Base-by-base conservation (phyloP, 64 coral and sea anemone species). In the Montipora efflorescens region DNA sequence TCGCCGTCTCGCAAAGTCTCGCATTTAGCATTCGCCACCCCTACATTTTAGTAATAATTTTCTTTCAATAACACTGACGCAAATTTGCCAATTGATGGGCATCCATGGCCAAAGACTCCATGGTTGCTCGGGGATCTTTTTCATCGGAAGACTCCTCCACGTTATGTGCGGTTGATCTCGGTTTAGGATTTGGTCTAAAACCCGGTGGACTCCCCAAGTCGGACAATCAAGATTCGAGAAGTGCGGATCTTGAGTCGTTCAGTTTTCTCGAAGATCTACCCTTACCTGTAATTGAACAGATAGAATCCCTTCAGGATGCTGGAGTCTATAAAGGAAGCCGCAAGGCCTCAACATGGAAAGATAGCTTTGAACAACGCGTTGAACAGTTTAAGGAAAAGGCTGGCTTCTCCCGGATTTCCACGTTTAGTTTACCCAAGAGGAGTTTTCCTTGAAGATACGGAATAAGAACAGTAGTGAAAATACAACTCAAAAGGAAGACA, bases 131-230 rank as follows among this genome's bases (percentile, higher is more conserved):
- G 8, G 61, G 9, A 95, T 85, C 70, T 10, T 75, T 78, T 20
- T 95, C 87, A 13, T 95, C 93, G 0, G 88, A 95, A 22, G 93
- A 95, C 9, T 81, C 81, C 43, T 95, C 70, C 15, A 62, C 76
- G 14, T 47, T 83, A n/a, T 71, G 36, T 53, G 85, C 92, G 7
- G 89, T 77, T 77, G 96, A 97, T 91, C 79, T 97, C 8, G 95
- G 95, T 1, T 79, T 97, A 46, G 95, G 95, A 19, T 94, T 94
- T 52, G 95, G 95, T 16, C 22, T 94, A 3, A 97, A 97, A 91
- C 95, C 95, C 0, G 95, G 95, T 21, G 95, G 95, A 48, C 47
- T 97, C 45, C 95, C 92, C 2, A 93, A 62, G 67, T 66, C 78
- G 67, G 75, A 75, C 15, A 48, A 36, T 36, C 36, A 79, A 23